Conservation (phyloP, 2,888 invertebrate genomes). For the Latrodectus elegans region DNA sequence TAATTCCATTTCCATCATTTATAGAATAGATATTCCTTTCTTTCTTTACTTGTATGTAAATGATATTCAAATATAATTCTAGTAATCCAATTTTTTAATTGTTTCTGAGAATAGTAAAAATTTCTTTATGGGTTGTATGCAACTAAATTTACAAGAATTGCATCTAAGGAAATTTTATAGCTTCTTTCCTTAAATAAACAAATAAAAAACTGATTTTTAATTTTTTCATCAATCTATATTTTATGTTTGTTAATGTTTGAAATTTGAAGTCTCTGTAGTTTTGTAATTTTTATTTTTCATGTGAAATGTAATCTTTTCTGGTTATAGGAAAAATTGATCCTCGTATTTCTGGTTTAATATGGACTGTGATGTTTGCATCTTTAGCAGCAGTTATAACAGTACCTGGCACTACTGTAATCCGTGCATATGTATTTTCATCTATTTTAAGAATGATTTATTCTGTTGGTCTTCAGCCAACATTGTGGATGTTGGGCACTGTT, state of each 20-base stretch:
- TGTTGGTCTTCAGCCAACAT: slow-evolving; percentile 92
- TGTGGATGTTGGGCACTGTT: slow-evolving; percentile 88
- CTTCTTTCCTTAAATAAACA: too few relatives aligned
- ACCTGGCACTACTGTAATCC: slow-evolving; percentile 85
- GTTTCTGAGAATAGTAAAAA: too few relatives aligned
- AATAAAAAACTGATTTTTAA: too few relatives aligned
- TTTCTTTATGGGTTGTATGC: too few relatives aligned
- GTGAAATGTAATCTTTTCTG: neutral
- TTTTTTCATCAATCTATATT: too few relatives aligned
- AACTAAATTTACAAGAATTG: too few relatives aligned
- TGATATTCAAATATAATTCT: too few relatives aligned
- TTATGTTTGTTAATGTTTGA: too few relatives aligned
- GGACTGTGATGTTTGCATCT: slow-evolving; percentile 85
- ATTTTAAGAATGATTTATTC: slow-evolving; percentile 92
- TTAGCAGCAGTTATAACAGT: slow-evolving; percentile 85
- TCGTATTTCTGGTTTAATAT: slow-evolving; percentile 89
- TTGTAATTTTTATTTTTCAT: too few relatives aligned
- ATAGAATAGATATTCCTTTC: neutral
- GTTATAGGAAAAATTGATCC: slow-evolving; percentile 77
- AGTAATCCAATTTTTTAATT: too few relatives aligned
- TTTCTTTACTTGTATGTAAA: neutral
- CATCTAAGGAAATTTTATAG: too few relatives aligned
- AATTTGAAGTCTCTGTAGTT: too few relatives aligned
- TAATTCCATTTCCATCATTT: neutral
- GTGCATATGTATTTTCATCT: slow-evolving; percentile 82